Evolutionary conservation across 2,888 invertebrate species (phyloP).

Genomic region (Eudasyphora cyanicolor): DNA sequence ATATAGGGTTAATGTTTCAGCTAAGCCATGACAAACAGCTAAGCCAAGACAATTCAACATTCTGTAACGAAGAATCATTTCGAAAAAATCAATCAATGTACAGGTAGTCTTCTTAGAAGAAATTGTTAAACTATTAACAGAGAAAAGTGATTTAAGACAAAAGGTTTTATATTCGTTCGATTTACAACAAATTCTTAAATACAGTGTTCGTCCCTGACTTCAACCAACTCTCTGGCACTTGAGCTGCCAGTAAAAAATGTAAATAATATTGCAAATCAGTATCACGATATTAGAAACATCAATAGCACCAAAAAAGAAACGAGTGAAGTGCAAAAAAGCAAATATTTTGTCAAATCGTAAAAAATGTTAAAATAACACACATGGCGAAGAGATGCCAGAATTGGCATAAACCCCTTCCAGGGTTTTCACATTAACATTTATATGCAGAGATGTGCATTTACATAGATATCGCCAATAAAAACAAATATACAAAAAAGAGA

Average conservation of each 20-base stretch:
- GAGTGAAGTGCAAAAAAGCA: background rate
- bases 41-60: too few species aligned
- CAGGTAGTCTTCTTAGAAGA: too few species aligned
- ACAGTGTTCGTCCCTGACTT: too few species aligned
- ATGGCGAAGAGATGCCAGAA: background rate
- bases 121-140: too few species aligned
- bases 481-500: background rate
- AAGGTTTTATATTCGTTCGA: too few species aligned
- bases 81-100: too few species aligned
- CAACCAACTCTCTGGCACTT: background rate
- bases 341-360: background rate
- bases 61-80: too few species aligned
- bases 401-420: slow-evolving; percentile 39
- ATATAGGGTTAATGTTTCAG: too few species aligned
- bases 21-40: too few species aligned
- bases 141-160: too few species aligned
- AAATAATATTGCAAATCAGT: slow-evolving; percentile 40
- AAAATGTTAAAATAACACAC: background rate
- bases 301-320: background rate
- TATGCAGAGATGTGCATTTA: background rate
- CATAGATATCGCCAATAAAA: background rate
- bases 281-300: slow-evolving; percentile 1
- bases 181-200: too few species aligned
- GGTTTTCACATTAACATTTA: background rate
- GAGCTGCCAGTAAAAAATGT: slow-evolving; percentile 37